Percentiles rank a stretch among this genome's conserved stretches.
These are phyloP conservation scores for Sarotherodon lohbergeri DNA, from an alignment of 2,113 vertebrate species.

Conservation along the genomic window DNA sequence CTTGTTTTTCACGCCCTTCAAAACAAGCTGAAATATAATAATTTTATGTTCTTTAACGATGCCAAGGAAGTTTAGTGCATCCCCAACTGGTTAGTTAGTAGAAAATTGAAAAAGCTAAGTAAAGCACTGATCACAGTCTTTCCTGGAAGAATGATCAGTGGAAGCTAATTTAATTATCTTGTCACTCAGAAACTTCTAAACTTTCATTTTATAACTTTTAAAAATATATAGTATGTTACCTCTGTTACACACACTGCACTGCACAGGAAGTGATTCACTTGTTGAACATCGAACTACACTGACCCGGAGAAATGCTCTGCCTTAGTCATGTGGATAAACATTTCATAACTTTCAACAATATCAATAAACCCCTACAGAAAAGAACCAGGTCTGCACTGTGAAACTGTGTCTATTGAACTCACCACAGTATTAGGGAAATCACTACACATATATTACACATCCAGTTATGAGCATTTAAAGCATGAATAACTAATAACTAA, in stretches of 20 bases:
- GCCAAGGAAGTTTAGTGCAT: neutral
- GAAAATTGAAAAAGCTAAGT: neutral
- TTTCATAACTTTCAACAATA: neutral
- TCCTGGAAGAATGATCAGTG: neutral
- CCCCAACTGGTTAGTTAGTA: neutral
- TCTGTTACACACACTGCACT: neutral
- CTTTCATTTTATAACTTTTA: neutral
- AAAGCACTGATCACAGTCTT: neutral
- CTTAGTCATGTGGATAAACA: neutral
- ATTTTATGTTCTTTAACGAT: neutral
- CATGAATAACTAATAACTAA: neutral
- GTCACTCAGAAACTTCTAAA: neutral
- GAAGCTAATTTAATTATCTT: neutral
- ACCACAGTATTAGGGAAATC: neutral
- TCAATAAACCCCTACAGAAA: neutral
- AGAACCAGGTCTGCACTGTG: neutral
- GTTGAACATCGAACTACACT: neutral
- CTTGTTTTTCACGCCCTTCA: neutral
- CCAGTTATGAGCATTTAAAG: constrained; percentile 33
- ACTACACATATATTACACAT: constrained; percentile 7
- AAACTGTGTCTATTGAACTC: neutral
- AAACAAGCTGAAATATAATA: neutral
- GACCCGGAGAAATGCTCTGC: neutral
- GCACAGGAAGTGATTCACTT: neutral
- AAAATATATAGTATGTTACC: neutral